phyloP scores from a whole-genome alignment of 35 echinoderm and acorn worm species.

The Ophiothrix spiculata region DNA sequence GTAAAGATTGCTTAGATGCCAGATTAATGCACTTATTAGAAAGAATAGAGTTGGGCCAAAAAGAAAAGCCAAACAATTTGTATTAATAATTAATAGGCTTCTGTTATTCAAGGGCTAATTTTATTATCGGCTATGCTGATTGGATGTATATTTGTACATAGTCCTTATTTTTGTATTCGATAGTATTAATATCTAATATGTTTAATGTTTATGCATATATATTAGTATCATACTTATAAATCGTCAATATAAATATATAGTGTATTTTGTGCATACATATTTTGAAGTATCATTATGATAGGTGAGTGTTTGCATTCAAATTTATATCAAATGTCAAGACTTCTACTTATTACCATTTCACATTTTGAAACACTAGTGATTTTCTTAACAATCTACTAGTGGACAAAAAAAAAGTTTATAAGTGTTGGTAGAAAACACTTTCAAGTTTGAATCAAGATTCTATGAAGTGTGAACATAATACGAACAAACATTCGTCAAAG shows the following conservation, averaged over 20 bases:
- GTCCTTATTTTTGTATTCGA: neutral
- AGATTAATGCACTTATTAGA: neutral
- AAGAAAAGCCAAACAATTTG: neutral
- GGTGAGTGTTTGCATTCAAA: neutral
- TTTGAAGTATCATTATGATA: neutral
- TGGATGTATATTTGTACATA: neutral
- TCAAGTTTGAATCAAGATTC: too few relatives aligned
- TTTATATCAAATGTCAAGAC: neutral
- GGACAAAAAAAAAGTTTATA: too few relatives aligned
- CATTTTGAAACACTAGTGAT: too few relatives aligned
- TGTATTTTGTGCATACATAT: neutral
- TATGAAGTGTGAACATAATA: too few relatives aligned
- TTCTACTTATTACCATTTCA: too few relatives aligned
- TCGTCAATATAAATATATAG: neutral
- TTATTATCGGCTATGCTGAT: neutral
- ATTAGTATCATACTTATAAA: neutral
- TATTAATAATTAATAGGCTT: too few relatives aligned
- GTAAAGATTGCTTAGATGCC: neutral
- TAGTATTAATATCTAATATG: too few relatives aligned
- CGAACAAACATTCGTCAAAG: too few relatives aligned
- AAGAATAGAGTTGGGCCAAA: neutral
- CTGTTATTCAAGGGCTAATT: neutral
- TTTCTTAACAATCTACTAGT: too few relatives aligned
- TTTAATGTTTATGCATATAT: neutral
- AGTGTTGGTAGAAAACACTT: too few relatives aligned